Conservation (phyloP, 1,140 invertebrate species). For the Geopemphigus sp. region DNA sequence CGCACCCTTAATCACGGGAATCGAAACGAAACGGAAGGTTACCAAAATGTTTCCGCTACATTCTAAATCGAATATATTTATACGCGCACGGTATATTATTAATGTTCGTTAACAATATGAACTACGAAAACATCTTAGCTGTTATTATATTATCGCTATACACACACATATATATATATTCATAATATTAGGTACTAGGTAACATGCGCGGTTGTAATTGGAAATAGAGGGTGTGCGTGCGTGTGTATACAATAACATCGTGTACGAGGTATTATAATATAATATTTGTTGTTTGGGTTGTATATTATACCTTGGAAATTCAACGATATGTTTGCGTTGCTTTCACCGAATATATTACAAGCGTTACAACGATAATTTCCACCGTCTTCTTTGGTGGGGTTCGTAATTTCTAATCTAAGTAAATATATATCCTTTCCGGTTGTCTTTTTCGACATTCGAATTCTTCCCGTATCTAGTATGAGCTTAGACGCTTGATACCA, state of each 20-base stretch:
- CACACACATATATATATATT: neutral
- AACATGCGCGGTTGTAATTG: slow-evolving; percentile 34
- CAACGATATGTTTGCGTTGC: slow-evolving; percentile 98
- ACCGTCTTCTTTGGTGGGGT: slow-evolving; percentile 91
- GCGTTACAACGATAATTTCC: slow-evolving; percentile 99
- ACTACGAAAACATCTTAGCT: neutral
- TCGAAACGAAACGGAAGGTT: no score
- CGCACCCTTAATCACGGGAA: neutral
- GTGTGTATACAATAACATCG: neutral
- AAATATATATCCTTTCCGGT: slow-evolving; percentile 86
- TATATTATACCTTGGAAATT: slow-evolving; percentile 94
- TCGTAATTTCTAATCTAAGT: slow-evolving; percentile 86
- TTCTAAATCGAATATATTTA: neutral
- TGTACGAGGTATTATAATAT: slow-evolving; percentile 12
- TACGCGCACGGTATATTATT: neutral
- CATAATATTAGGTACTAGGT: neutral
- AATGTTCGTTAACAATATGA: no score
- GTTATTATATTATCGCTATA: slow-evolving; percentile 5
- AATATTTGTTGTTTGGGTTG: slow-evolving; percentile 8
- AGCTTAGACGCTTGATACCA: slow-evolving; percentile 88
- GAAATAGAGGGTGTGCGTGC: neutral
- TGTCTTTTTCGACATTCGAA: slow-evolving; percentile 82
- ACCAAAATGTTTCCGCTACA: no score
- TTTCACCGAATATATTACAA: slow-evolving; percentile 96
- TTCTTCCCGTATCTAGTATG: slow-evolving; percentile 75